Evolutionary conservation across 2,888 invertebrate genomes (phyloP), one percentile per base, ranked within the genome.

Genomic region (Rhabditophanes sp.): DNA sequence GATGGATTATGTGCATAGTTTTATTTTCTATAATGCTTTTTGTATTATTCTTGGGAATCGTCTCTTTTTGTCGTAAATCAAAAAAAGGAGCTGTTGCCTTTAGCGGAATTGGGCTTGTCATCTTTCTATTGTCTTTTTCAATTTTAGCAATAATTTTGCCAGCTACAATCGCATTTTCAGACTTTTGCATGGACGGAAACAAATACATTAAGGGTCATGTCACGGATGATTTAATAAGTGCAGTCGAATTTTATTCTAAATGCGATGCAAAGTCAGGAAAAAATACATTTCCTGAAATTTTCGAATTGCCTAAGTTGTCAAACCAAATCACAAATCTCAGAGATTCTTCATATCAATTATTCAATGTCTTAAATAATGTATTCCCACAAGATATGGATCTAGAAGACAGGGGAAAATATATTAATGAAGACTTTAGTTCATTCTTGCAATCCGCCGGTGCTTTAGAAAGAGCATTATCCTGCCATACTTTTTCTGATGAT

Each of bases 1-100:
- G 62, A 55, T 62, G 59, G 62, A 36, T 56, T 6, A 40, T 59
- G 12, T 41, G 50, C 37, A 43, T 53, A 6, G 39, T 49, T 19
- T 34, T 63, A n/a, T 46, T 50, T 9, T 39, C 52, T 11, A 57
- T 62, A 28, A 52, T 51, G 32, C 40, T 57, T 28, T 45, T 47
- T 17, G 56, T 61, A 8, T 45, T 63, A 22, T 62, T 62, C 37
- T 48, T 50, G 20, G 62, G 62, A 18, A 55, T 55, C 9, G 46
- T 59, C 6, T 46, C 56, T 14, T 59, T 62, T 44, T 63, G 62
- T 37, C 45, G 50, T 9, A 50, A 57, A 31, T 56, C 56, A 18
- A 35, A 43, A 12, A 48, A 52, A 37, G 60, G 53, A 16, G 50
- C 56, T n/a, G 51, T 62, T 11, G 37, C 51, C 17, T 62, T 63